Evolutionary conservation across 2,888 invertebrate genomes (phyloP).

Genomic region (Cyaniris semiargus): DNA sequence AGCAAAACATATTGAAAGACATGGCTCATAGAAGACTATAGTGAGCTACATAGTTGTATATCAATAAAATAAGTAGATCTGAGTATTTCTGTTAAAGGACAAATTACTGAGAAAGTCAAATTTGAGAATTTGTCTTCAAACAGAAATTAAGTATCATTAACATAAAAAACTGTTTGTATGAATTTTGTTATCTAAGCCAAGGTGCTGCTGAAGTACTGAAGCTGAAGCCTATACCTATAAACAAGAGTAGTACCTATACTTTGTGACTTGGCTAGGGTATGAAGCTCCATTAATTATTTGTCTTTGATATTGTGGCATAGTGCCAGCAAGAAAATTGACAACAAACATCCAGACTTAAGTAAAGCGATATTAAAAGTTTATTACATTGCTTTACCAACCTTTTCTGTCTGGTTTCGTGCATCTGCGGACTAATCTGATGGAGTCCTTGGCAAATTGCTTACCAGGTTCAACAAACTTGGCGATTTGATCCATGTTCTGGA

Average conservation of each 20-base stretch:
- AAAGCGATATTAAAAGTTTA: background rate
- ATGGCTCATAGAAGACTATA: no score
- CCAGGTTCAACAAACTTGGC: slow-evolving; percentile 96
- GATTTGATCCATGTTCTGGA: slow-evolving; percentile 95
- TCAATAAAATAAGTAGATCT: no score
- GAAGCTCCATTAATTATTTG: background rate
- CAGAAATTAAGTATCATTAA: background rate
- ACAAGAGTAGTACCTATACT: background rate
- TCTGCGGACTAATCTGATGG: slow-evolving; percentile 97
- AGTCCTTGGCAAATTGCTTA: slow-evolving; percentile 98
- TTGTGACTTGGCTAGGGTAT: background rate
- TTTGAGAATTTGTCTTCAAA: no score
- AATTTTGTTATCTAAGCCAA: background rate
- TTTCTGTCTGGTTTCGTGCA: slow-evolving; percentile 99
- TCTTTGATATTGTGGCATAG: background rate
- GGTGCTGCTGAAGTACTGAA: background rate
- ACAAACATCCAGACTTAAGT: background rate
- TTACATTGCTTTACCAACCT: slow-evolving; percentile 79
- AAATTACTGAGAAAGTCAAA: no score
- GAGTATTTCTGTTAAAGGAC: no score
- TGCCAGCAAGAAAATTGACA: background rate
- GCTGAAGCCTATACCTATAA: background rate
- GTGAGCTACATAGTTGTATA: no score
- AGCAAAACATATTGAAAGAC: no score
- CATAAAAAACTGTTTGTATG: background rate